Evolutionary conservation across 2,888 invertebrate genomes (phyloP).

Genomic region (Spatulosminthurus flaviceps): DNA sequence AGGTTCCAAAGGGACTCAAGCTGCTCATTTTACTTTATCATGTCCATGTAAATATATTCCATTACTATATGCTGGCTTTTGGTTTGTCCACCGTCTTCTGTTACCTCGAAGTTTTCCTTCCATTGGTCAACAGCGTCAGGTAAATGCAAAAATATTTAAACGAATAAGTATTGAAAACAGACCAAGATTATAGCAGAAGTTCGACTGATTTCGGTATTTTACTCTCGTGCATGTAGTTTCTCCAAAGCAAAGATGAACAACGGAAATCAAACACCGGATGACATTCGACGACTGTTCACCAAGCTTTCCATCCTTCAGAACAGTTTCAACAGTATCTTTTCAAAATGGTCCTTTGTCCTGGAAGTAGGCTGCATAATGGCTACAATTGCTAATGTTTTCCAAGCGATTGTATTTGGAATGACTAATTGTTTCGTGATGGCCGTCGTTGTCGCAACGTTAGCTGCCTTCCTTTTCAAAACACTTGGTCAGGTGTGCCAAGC

Average conservation of each 20-base stretch:
- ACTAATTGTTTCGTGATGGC: background rate
- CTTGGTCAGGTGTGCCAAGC: background rate
- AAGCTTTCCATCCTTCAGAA: slow-evolving; percentile 1
- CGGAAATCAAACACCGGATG: too few relatives aligned
- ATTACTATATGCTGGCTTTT: slow-evolving; percentile 18
- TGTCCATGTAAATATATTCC: slow-evolving; percentile 16
- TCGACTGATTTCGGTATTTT: too few relatives aligned
- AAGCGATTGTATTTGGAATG: slow-evolving; percentile 6
- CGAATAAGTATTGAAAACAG: too few relatives aligned
- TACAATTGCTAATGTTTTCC: background rate
- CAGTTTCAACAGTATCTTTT: background rate
- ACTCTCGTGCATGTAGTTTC: too few relatives aligned
- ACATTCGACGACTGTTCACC: too few relatives aligned
- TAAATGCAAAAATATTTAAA: too few relatives aligned
- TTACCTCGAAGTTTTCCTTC: background rate
- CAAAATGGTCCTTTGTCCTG: background rate
- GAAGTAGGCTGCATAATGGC: background rate
- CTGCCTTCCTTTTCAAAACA: background rate
- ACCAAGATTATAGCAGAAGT: too few relatives aligned
- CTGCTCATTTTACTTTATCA: background rate
- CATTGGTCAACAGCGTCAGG: too few relatives aligned
- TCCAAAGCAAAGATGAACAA: too few relatives aligned
- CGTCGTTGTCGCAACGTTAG: background rate
- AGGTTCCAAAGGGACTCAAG: background rate
- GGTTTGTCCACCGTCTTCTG: background rate